These are phyloP conservation scores for Brenthis hecate DNA, from an alignment of 2,888 invertebrate species.

Conservation along the genomic window DNA sequence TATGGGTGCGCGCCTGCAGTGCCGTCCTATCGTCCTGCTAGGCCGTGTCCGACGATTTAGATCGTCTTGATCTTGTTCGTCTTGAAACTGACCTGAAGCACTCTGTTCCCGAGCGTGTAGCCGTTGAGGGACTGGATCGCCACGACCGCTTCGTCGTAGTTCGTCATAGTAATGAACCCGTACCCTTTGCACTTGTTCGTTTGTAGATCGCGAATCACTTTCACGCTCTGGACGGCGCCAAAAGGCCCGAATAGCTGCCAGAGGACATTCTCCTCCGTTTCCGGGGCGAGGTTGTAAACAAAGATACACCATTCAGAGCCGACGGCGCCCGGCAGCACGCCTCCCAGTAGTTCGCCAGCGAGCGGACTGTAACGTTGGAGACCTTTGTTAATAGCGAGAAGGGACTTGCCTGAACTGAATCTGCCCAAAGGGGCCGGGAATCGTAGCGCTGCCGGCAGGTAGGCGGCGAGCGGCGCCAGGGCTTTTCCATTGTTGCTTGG, in stretches of 20 bases:
- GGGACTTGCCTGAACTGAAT: slow-evolving; percentile 94
- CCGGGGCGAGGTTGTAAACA: slow-evolving; percentile 97
- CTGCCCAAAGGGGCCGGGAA: slow-evolving; percentile 86
- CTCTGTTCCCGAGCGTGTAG: slow-evolving; percentile 94
- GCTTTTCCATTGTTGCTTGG: slow-evolving; percentile 93
- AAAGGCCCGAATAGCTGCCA: slow-evolving; percentile 98
- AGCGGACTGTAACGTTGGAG: slow-evolving; percentile 92
- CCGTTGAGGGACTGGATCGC: slow-evolving; percentile 96
- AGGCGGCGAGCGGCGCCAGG: slow-evolving; percentile 91
- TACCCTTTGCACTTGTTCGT: slow-evolving; percentile 98
- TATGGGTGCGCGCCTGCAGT: slow-evolving; percentile 80
- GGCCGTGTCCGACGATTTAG: slow-evolving; percentile 78
- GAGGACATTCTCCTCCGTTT: slow-evolving; percentile 96
- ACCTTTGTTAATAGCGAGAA: slow-evolving; percentile 91
- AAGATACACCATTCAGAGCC: slow-evolving; percentile 95
- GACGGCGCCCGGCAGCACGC: slow-evolving; percentile 88
- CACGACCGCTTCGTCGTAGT: slow-evolving; percentile 95
- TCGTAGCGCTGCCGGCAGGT: slow-evolving; percentile 88
- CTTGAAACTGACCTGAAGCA: slow-evolving; percentile 96
- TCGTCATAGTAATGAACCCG: slow-evolving; percentile 97
- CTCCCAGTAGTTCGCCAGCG: slow-evolving; percentile 90
- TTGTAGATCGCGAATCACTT: slow-evolving; percentile 95
- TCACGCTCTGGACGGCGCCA: slow-evolving; percentile 95
- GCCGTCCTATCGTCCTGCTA: slow-evolving; percentile 78
- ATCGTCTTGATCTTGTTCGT: slow-evolving; percentile 90